Conservation (phyloP, 2,113 vertebrate species). For the Protobothrops flavoviridis region DNA sequence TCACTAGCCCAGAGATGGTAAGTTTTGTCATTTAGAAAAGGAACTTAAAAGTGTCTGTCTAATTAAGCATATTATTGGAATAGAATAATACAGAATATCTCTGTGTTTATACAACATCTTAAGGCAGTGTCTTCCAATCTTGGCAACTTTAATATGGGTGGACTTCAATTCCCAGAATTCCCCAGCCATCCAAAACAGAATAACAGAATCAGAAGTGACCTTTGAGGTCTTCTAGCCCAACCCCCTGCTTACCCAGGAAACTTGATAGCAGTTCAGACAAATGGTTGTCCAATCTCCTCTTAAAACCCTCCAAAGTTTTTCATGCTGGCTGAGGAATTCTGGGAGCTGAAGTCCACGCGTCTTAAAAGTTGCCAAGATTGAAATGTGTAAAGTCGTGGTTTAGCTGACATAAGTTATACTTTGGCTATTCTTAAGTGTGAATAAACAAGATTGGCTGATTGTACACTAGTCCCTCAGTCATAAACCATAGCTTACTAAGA, state of each 20-base stretch:
- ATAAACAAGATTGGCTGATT: neutral
- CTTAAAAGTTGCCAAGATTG: neutral
- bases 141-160: neutral
- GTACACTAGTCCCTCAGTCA: neutral
- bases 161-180: neutral
- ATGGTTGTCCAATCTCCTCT: no score
- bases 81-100: neutral
- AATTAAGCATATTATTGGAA: neutral
- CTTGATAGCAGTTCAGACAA: neutral
- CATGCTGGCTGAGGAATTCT: neutral
- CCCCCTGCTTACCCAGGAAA: neutral
- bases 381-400: neutral
- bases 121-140: neutral
- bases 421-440: neutral
- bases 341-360: neutral
- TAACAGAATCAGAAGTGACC: neutral
- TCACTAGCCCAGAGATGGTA: neutral
- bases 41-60: neutral
- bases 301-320: no score
- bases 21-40: neutral
- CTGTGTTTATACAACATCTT: neutral
- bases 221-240: neutral
- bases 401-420: neutral
- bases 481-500: neutral
- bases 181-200: neutral